phyloP scores from a whole-genome alignment of 1,140 invertebrate species.

The Augochlora pura region DNA sequence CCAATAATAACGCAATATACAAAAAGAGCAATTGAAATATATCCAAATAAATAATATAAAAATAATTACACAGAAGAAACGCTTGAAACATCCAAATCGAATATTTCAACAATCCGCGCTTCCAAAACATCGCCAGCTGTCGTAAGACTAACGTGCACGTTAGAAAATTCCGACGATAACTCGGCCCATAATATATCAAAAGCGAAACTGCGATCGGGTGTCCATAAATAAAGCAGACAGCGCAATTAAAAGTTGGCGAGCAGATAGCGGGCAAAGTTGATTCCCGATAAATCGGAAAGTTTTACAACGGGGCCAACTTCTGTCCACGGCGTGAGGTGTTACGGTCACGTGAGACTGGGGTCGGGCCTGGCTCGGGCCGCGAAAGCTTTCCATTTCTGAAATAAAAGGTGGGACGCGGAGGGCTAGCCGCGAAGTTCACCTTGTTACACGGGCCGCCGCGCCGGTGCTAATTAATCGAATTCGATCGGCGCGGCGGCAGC shows the following conservation, averaged over 20 bases:
- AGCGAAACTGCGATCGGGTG: background rate
- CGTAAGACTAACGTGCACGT: too few species aligned
- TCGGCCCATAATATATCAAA: background rate
- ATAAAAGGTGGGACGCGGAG: background rate
- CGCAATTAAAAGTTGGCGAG: slow-evolving; percentile 37
- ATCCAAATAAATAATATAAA: too few species aligned
- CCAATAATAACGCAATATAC: too few species aligned
- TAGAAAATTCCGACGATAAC: background rate
- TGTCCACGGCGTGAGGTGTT: background rate
- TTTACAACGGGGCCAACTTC: background rate
- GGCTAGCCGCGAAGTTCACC: too few species aligned
- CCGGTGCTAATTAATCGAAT: slow-evolving; percentile 30
- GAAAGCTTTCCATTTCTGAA: background rate
- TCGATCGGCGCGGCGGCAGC: too few species aligned
- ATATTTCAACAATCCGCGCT: too few species aligned
- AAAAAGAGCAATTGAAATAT: too few species aligned
- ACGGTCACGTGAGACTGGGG: slow-evolving; percentile 17
- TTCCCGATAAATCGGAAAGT: slow-evolving; percentile 29
- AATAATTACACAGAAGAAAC: too few species aligned
- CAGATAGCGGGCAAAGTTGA: slow-evolving; percentile 4
- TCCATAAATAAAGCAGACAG: background rate
- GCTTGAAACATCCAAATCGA: too few species aligned
- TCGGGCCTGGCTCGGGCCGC: too few species aligned
- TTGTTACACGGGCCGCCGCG: slow-evolving; percentile 17
- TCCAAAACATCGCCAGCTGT: too few species aligned